Evolutionary conservation across 2,113 vertebrate species (phyloP).

Genomic region (Actenoides hombroni): DNA sequence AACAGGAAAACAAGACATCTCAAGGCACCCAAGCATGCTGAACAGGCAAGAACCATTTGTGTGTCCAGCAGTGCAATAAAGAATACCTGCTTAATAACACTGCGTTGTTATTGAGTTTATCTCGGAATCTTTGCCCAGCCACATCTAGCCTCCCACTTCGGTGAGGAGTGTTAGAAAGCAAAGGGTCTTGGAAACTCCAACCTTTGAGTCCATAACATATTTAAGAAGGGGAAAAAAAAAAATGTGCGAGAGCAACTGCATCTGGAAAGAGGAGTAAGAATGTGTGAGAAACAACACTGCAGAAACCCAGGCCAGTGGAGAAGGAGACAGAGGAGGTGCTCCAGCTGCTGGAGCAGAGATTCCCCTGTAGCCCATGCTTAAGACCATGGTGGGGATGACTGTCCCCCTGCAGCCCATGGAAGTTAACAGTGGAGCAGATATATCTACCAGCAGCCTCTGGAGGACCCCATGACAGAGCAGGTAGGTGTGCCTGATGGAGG

Average conservation of each 20-base stretch:
- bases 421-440: neutral
- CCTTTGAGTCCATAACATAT: neutral
- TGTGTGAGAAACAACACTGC: neutral
- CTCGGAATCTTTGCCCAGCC: no score
- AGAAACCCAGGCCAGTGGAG: neutral
- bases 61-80: no score
- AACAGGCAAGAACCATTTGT: no score
- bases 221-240: neutral
- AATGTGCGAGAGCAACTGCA: neutral
- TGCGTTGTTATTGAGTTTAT: no score
- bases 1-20: no score
- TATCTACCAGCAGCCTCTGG: neutral
- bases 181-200: no score
- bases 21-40: no score
- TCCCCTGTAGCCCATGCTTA: accelerated
- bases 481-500: neutral
- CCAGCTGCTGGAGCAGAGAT: neutral
- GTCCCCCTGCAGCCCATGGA: no score
- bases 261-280: neutral
- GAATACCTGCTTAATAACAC: no score
- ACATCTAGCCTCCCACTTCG: no score
- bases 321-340: neutral
- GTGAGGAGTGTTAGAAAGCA: no score
- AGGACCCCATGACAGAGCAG: neutral
- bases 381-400: neutral